These are phyloP conservation scores for Spongia lamella DNA, from an alignment of 37 sponge, comb jelly and placozoan species.

Conservation along the genomic window DNA sequence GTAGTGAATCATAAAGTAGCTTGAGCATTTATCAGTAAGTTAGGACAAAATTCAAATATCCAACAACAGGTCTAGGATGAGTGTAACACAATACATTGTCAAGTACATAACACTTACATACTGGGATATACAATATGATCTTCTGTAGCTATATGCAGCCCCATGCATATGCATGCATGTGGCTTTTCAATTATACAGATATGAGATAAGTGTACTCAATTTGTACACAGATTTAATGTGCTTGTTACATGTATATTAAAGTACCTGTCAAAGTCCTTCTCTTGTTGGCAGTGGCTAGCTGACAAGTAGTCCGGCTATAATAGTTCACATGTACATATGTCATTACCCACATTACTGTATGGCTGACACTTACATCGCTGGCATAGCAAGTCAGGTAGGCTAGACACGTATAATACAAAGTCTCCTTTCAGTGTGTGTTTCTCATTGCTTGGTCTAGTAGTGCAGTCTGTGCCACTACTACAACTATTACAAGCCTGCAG, in stretches of 20 bases:
- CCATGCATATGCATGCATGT: background rate
- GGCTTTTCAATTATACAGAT: background rate
- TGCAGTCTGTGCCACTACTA: no score
- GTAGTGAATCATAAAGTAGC: constrained; percentile 2
- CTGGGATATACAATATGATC: no score
- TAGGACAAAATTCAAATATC: constrained; percentile 51
- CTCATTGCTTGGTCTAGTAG: no score
- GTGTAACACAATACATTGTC: background rate
- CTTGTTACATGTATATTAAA: no score
- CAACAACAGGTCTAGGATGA: constrained; percentile 36
- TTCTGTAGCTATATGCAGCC: no score
- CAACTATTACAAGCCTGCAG: no score
- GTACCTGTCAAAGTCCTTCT: constrained; percentile 38
- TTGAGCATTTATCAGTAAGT: background rate
- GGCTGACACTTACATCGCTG: background rate
- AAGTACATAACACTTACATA: background rate
- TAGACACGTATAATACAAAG: constrained; percentile 50
- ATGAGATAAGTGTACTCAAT: constrained; percentile 2
- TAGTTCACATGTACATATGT: no score
- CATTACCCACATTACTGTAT: no score
- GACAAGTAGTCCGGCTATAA: constrained; percentile 5
- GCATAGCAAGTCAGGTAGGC: constrained; percentile 1
- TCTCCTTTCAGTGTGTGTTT: background rate
- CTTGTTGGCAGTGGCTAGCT: constrained; percentile 55
- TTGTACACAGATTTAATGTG: background rate